Base-by-base conservation (phyloP, 1,140 invertebrate species). In the Drosophila seguyi region DNA sequence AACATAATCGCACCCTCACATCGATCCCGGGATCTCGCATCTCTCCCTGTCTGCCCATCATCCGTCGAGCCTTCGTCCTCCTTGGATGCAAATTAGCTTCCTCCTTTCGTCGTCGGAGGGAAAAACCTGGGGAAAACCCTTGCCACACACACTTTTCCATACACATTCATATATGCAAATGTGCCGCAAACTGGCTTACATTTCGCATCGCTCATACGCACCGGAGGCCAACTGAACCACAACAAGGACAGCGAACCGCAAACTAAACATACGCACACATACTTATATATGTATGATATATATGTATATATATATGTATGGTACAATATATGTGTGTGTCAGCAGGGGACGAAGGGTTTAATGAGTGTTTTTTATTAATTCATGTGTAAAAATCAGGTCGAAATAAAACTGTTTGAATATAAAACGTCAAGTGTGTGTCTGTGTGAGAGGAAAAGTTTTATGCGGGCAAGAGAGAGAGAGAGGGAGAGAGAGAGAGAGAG, bases 341-440 rank as follows among this genome's bases (percentile, higher is more conserved):
- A 14, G 10, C 16, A 2, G 36, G 55, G 55, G 55, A 60, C 55
- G 55, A 25, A 22, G 31, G 60, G 25, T 60, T 72, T 73, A 84
- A 85, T 84, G 66, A 85, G 76, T 65, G 66, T 69, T 81, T 80
- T 79, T 20, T 81, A 81, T 66, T 81, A 85, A 85, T 85, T 85
- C 82, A 85, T 86, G 82, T 78, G 72, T 86, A 85, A 81, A 86
- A 85, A 86, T 86, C 82, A 81, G 63, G 42, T 68, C 59, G 62
- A 69, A 81, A 84, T 84, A 85, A 84, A 81, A 74, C 60, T 53
- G 55, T 86, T 81, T 85, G 81, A 81, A 86, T 86, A 86, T 75
- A 73, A 78, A 86, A 66, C 48, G 60, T 29, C 29, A 71, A 71
- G 52, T 50, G 36, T 53, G 63, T 25, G 22, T 10, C 22, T 69